phyloP scores from a whole-genome alignment of 2,797 vertebrate genomes.

The Cyclopterus lumpus region DNA sequence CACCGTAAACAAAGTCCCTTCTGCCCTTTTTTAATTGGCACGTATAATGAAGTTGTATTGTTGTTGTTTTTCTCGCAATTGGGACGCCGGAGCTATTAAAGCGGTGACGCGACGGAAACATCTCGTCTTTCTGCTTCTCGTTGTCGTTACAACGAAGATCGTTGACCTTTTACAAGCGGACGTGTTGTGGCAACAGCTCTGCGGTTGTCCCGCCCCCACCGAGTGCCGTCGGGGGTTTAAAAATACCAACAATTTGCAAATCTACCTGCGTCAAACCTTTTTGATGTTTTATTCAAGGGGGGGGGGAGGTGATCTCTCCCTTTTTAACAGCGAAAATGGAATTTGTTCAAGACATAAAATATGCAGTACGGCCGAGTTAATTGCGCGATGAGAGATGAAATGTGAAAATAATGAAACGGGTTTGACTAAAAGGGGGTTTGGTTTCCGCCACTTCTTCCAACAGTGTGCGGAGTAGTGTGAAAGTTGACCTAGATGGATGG shows the following conservation, averaged over 20 bases:
- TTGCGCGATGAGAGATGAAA: constrained; percentile 17
- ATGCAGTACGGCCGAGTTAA: constrained; percentile 6
- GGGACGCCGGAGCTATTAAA: constrained; percentile 8
- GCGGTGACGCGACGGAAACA: constrained; percentile 19
- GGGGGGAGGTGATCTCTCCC: not conserved
- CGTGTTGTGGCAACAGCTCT: constrained; percentile 36
- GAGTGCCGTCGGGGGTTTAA: not conserved
- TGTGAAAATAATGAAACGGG: constrained; percentile 7
- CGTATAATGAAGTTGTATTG: constrained; percentile 36
- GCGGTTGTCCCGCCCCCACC: not conserved
- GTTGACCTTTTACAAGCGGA: constrained; percentile 61
- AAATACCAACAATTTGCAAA: constrained; percentile 35
- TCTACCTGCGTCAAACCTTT: not conserved
- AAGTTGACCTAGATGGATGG: constrained; percentile 55
- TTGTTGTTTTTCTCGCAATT: not conserved
- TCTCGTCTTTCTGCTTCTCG: constrained; percentile 27
- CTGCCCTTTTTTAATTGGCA: constrained; percentile 37
- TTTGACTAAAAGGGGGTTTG: constrained; percentile 3
- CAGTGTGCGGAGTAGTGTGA: constrained; percentile 33
- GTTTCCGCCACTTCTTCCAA: constrained; percentile 35
- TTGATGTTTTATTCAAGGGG: constrained; percentile 31
- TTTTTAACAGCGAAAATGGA: not conserved
- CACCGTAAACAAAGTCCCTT: not conserved
- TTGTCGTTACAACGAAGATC: constrained; percentile 25
- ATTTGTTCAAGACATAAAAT: constrained; percentile 20